Percentiles rank a stretch among this genome's conserved stretches.
Conservation (phyloP, 2,797 vertebrate species). For the Thalassophryne amazonica region DNA sequence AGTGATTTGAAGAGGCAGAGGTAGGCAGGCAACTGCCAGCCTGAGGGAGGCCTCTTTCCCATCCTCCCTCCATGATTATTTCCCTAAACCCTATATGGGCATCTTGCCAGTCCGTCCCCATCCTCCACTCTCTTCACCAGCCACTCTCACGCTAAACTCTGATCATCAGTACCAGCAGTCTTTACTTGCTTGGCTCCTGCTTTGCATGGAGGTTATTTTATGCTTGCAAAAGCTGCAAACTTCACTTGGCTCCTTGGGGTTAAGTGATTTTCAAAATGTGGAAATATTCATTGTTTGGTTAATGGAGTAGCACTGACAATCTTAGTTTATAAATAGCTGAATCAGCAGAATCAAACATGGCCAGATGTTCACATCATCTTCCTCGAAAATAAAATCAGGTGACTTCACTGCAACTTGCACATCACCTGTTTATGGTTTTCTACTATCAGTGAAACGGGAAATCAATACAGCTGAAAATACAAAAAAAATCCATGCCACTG, state of each 20-base stretch:
- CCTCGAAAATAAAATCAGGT: too few relatives aligned
- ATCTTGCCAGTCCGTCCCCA: conserved; percentile 57
- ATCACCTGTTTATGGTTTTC: too few relatives aligned
- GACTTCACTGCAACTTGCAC: too few relatives aligned
- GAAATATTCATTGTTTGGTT: too few relatives aligned
- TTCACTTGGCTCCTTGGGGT: conserved; percentile 6
- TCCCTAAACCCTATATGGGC: conserved; percentile 67
- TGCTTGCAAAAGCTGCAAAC: conserved; percentile 12
- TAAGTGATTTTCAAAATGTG: too few relatives aligned
- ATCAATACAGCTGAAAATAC: too few relatives aligned
- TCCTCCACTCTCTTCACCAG: conserved; percentile 55
- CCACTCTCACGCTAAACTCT: conserved; percentile 30
- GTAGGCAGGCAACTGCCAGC: conserved; percentile 46
- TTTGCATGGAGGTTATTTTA: conserved; percentile 2
- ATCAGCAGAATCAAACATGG: too few relatives aligned
- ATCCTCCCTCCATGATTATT: conserved; percentile 56
- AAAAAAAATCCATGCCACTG: too few relatives aligned
- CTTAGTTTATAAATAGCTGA: too few relatives aligned
- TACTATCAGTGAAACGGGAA: too few relatives aligned
- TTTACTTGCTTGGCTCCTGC: conserved; percentile 29
- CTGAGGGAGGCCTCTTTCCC: conserved; percentile 35
- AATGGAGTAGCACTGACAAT: too few relatives aligned
- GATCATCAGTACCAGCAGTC: conserved; percentile 30
- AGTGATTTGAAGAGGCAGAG: conserved; percentile 25
- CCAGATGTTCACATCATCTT: too few relatives aligned